A percentile compares a stretch with the other conserved stretches of the same genome.
phyloP scores from a whole-genome alignment of 1,140 invertebrate genomes.

The Phortica variegata region DNA sequence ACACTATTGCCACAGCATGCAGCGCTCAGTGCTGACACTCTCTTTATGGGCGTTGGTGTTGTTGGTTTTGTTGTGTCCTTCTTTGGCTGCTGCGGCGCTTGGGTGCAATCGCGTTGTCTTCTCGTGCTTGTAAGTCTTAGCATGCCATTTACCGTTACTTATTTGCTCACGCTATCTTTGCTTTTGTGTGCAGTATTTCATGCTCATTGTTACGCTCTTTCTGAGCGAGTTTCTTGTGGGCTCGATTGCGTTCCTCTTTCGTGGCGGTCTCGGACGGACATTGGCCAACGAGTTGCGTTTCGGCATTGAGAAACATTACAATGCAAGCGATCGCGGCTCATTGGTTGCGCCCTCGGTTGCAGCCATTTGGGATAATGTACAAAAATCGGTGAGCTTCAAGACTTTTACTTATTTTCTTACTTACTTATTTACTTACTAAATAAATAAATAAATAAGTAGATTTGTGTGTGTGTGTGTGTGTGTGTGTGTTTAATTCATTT shows the following conservation, averaged over 20 bases:
- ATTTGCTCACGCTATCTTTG: too few relatives aligned
- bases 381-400: slow-evolving; percentile 63
- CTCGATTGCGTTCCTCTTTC: slow-evolving; percentile 75
- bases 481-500: too few relatives aligned
- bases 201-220: slow-evolving; percentile 77
- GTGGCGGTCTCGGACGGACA: slow-evolving; percentile 66
- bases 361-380: slow-evolving; percentile 73
- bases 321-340: slow-evolving; percentile 62
- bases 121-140: slow-evolving; percentile 68
- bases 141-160: too few relatives aligned
- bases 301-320: slow-evolving; percentile 72
- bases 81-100: slow-evolving; percentile 79
- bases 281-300: slow-evolving; percentile 68
- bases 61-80: slow-evolving; percentile 73
- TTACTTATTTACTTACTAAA: slow-evolving; percentile 12
- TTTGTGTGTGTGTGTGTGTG: too few relatives aligned
- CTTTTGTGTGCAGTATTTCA: slow-evolving; percentile 72
- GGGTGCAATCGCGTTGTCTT: slow-evolving; percentile 77
- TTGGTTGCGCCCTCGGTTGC: slow-evolving; percentile 63
- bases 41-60: slow-evolving; percentile 69
- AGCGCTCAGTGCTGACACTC: slow-evolving; percentile 68
- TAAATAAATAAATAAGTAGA: too few relatives aligned
- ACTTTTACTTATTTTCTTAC: too few relatives aligned
- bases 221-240: slow-evolving; percentile 76
- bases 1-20: slow-evolving; percentile 71